Conservation (phyloP, 2,113 vertebrate species). For the Osmerus mordax region DNA sequence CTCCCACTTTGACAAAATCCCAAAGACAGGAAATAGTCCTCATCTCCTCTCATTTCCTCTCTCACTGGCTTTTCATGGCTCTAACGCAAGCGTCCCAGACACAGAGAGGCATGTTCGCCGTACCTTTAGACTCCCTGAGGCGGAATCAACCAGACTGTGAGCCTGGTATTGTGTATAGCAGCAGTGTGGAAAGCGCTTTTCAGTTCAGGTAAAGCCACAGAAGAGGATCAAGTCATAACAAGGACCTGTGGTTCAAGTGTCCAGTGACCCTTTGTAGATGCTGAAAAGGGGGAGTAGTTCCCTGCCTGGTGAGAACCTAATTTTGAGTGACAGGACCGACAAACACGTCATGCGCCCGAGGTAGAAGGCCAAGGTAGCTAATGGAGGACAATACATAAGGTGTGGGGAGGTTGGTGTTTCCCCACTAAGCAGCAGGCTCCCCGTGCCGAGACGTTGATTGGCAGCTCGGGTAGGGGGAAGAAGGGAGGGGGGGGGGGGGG, state of each 20-base stretch:
- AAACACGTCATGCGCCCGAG: constrained; percentile 53
- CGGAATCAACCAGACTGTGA: constrained; percentile 31
- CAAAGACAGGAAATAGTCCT: constrained; percentile 23
- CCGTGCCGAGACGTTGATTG: too few species aligned
- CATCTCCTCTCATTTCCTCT: constrained; percentile 41
- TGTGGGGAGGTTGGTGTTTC: background rate
- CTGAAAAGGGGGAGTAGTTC: constrained; percentile 48
- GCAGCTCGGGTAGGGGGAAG: too few species aligned
- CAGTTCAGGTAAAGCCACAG: constrained; percentile 49
- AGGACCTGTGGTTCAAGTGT: constrained; percentile 64
- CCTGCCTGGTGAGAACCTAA: constrained; percentile 48
- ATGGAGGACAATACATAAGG: background rate
- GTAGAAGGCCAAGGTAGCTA: background rate
- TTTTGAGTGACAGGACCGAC: constrained; percentile 67
- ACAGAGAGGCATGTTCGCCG: background rate
- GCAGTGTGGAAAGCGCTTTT: constrained; percentile 57
- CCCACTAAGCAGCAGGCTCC: too few species aligned
- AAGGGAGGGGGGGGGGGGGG: background rate
- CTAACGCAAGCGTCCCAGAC: background rate
- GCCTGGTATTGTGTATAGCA: constrained; percentile 35
- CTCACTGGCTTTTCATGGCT: background rate
- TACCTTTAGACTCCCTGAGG: constrained; percentile 9
- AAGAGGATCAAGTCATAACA: constrained; percentile 65
- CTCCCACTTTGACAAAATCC: constrained; percentile 24
- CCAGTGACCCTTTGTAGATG: constrained; percentile 49